These are phyloP conservation scores for Tribolium freemani DNA, from an alignment of 2,888 invertebrate genomes.

Conservation along the genomic window DNA sequence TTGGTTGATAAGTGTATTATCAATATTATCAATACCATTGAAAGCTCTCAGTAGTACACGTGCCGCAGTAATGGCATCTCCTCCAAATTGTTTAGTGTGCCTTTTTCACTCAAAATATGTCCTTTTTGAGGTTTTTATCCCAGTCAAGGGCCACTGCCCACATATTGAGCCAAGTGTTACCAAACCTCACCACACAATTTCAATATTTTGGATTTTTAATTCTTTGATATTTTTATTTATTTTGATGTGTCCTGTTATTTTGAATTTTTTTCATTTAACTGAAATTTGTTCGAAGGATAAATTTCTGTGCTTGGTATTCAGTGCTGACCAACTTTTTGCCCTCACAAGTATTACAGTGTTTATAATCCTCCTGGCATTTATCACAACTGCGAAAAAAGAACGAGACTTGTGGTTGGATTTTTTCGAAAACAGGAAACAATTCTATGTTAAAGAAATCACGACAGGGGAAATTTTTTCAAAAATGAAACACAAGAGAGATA, in stretches of 20 bases:
- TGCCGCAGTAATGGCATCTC: not conserved
- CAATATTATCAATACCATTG: not conserved
- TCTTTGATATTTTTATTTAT: not conserved
- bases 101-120: not conserved
- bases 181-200: not conserved
- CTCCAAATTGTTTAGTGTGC: not conserved
- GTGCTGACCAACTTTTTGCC: not conserved
- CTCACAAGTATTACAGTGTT: not conserved
- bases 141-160: not conserved
- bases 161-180: not conserved
- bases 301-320: not conserved
- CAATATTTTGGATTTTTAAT: not conserved
- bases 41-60: not conserved
- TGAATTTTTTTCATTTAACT: not conserved
- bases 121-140: not conserved
- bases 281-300: not conserved
- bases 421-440: not conserved
- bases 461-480: not conserved
- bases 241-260: not conserved
- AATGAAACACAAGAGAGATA: not conserved
- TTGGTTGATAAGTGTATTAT: not conserved
- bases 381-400: not conserved
- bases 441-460: not conserved
- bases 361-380: not conserved
- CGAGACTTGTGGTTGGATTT: not conserved